These are phyloP conservation scores for Andricus curvator DNA, from an alignment of 2,888 invertebrate species.

Conservation along the genomic window DNA sequence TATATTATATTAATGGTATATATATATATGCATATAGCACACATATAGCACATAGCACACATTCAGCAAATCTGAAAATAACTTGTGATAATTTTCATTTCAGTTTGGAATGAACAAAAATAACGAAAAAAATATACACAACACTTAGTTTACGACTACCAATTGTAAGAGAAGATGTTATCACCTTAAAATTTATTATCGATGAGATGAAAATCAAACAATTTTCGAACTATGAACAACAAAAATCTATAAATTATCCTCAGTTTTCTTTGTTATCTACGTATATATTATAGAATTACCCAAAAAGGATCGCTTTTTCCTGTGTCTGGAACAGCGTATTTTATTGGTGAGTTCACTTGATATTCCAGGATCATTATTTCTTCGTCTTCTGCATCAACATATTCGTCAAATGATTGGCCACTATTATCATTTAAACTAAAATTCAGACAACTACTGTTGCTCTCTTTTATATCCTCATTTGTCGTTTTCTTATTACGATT, in stretches of 20 bases:
- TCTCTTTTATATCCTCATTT: background rate
- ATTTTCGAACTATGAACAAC: background rate
- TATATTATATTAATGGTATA: accelerated
- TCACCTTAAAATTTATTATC: too few species aligned
- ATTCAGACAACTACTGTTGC: background rate
- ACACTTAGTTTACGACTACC: too few species aligned
- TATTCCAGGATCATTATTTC: background rate
- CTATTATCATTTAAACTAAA: background rate
- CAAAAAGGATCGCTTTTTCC: constrained; percentile 73
- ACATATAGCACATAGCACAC: too few species aligned
- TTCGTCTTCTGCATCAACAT: constrained; percentile 62
- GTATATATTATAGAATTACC: constrained; percentile 65
- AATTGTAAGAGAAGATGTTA: too few species aligned
- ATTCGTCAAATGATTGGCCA: constrained; percentile 65
- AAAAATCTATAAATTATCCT: background rate
- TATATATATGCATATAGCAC: accelerated
- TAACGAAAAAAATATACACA: too few species aligned
- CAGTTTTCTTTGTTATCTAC: background rate
- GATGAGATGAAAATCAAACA: background rate
- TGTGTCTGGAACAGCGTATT: constrained; percentile 69
- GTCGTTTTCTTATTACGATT: background rate
- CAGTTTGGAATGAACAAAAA: too few species aligned
- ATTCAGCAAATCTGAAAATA: too few species aligned
- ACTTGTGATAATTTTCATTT: too few species aligned
- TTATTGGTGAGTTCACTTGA: constrained; percentile 58